These are phyloP conservation scores for Lepilemur ruficaudatus DNA, from an alignment of 2,797 vertebrate genomes.

Conservation along the genomic window DNA sequence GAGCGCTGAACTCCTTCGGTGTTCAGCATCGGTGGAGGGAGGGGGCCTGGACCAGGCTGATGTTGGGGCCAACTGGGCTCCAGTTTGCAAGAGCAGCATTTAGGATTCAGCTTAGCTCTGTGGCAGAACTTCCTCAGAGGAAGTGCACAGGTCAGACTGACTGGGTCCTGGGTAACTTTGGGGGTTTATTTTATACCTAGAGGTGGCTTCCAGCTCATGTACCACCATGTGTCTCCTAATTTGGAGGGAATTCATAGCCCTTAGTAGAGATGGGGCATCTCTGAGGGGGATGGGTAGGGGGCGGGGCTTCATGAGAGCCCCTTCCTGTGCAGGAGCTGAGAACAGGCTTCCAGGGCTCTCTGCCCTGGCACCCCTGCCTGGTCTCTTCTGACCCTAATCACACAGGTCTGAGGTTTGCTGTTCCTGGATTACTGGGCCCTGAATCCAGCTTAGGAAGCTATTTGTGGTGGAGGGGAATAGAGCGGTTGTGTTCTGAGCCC, in stretches of 20 bases:
- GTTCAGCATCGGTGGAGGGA: background rate
- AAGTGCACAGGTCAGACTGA: background rate
- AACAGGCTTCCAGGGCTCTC: background rate
- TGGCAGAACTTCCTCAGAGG: background rate
- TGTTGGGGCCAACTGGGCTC: background rate
- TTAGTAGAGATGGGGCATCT: background rate
- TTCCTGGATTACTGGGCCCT: conserved; percentile 59
- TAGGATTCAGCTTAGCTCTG: background rate
- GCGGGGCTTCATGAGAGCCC: background rate
- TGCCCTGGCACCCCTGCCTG: background rate
- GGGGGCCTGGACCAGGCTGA: background rate
- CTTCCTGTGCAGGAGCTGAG: conserved; percentile 11
- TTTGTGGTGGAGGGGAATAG: conserved; percentile 54
- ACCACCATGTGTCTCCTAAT: background rate
- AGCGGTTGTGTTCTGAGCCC: conserved; percentile 31
- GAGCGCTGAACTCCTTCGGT: background rate
- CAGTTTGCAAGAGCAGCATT: background rate
- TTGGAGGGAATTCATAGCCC: background rate
- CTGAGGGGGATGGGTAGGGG: background rate
- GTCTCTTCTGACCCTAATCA: conserved; percentile 68
- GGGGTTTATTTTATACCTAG: conserved; percentile 4
- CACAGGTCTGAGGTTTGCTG: conserved; percentile 41
- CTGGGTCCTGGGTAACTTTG: background rate
- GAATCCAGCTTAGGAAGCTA: conserved; percentile 73
- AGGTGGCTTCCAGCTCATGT: background rate